phyloP scores from a whole-genome alignment of 2,113 vertebrate genomes.

The Heteronetta atricapilla region DNA sequence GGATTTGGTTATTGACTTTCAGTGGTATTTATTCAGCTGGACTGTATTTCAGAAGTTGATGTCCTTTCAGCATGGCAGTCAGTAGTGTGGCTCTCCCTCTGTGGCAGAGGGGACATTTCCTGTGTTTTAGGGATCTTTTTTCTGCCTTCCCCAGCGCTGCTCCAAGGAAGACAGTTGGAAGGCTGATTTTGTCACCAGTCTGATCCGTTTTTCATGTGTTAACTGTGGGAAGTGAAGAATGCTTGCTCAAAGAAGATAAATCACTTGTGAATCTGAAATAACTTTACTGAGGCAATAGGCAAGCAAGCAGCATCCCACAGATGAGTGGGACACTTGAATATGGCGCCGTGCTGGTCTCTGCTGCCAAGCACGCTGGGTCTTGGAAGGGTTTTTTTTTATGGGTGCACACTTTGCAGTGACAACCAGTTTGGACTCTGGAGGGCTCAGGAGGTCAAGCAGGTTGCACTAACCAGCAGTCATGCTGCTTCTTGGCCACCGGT shows the following conservation, averaged over 20 bases:
- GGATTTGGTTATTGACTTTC: slow-evolving; percentile 54
- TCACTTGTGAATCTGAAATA: background rate
- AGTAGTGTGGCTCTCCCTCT: background rate
- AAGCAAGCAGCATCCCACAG: background rate
- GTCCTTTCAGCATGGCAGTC: background rate
- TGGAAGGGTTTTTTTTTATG: background rate
- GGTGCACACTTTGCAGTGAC: background rate
- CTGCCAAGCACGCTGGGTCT: background rate
- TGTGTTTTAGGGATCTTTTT: background rate
- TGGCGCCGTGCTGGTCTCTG: background rate
- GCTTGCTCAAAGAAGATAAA: background rate
- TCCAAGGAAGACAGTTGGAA: background rate
- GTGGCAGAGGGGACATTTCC: background rate
- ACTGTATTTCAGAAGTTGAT: background rate
- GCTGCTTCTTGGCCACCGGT: background rate
- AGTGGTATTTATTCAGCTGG: slow-evolving; percentile 50
- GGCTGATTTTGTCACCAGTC: background rate
- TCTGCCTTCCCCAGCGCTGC: background rate
- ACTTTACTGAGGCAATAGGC: background rate
- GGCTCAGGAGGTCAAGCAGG: background rate
- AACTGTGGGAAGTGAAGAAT: background rate
- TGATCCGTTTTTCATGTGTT: background rate
- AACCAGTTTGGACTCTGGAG: background rate
- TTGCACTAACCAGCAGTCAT: background rate
- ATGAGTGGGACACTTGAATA: background rate